Base-by-base conservation (phyloP, 2,888 invertebrate species). In the Caenorhabditis macrosperma region DNA sequence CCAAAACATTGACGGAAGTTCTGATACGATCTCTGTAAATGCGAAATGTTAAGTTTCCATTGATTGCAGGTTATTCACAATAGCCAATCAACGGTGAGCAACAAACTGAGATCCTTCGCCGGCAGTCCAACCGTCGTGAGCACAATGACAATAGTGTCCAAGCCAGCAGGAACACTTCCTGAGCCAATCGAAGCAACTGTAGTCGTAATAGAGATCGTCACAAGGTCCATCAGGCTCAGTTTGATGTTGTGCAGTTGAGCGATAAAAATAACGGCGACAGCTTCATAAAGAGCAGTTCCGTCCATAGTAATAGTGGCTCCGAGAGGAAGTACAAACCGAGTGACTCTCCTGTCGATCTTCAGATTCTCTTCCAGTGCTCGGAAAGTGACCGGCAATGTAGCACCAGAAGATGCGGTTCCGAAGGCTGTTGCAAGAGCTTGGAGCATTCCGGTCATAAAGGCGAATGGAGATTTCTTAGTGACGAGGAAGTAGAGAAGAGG, bases 241-340 rank as follows among this genome's bases (percentile, higher is more conserved):
- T 94, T 93, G 77, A 95, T 93, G 85, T 94, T 94, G 90, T 95
- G 93, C 82, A 96, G 93, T 92, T 99, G 98, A 20, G 97, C 96
- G 82, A 98, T 97, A 91, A 97, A 99, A 86, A 98, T 94, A 20
- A 97, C 97, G 0, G 97, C 98, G 2, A 98, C 96, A 0, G 97
- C 97, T 91, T 99, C 98, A 91, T 99, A 99, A 33, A 99, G 93
- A 0, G 89, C 89, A 10, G 89, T 89, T 57, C 89, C 89, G 71
- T 89, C 89, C 90, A 90, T 89, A 92, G 97, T 98, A 91, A 98
- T 97, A 44, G 97, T 97, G 24, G 97, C 97, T 7, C 98, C 98
- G 22, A 98, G 95, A 22, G 98, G 98, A 89, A 97, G 95, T 7
- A 98, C 96, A 91, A 98, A 98, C 84, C 96, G 94, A 7, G 96